These are phyloP conservation scores for Atta cephalotes DNA, from an alignment of 1,140 invertebrate species.

Conservation along the genomic window DNA sequence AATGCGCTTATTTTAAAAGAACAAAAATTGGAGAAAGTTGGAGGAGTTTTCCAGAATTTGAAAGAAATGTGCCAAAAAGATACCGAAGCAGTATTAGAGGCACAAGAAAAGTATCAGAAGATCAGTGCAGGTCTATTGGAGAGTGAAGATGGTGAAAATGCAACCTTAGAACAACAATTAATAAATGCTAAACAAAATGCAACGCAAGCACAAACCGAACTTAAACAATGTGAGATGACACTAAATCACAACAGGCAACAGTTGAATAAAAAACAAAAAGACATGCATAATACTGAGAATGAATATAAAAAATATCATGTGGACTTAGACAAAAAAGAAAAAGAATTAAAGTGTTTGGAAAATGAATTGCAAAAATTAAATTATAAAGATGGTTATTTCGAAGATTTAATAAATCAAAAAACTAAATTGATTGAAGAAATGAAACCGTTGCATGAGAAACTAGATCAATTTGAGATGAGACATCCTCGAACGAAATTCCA, in stretches of 20 bases:
- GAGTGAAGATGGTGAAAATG: conserved; percentile 92
- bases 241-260: conserved; percentile 90
- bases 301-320: conserved; percentile 91
- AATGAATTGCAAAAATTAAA: conserved; percentile 88
- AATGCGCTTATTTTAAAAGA: conserved; percentile 89
- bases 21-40: conserved; percentile 89
- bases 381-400: conserved; percentile 90
- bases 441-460: conserved; percentile 85
- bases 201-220: conserved; percentile 92
- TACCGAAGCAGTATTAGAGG: conserved; percentile 89
- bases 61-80: conserved; percentile 90
- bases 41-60: conserved; percentile 90
- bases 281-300: conserved; percentile 90
- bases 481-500: conserved; percentile 91
- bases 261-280: conserved; percentile 89
- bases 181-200: conserved; percentile 92
- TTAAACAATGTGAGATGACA: conserved; percentile 93
- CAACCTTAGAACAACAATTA: conserved; percentile 96
- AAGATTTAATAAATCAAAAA: conserved; percentile 87
- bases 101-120: conserved; percentile 94
- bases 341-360: conserved; percentile 88
- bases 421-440: conserved; percentile 87
- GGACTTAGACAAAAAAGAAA: conserved; percentile 88
- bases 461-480: conserved; percentile 89
- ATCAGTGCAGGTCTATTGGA: conserved; percentile 93